These are phyloP conservation scores for Caenorhabditis auriculariae DNA, from an alignment of 2,888 invertebrate genomes.

Conservation along the genomic window DNA sequence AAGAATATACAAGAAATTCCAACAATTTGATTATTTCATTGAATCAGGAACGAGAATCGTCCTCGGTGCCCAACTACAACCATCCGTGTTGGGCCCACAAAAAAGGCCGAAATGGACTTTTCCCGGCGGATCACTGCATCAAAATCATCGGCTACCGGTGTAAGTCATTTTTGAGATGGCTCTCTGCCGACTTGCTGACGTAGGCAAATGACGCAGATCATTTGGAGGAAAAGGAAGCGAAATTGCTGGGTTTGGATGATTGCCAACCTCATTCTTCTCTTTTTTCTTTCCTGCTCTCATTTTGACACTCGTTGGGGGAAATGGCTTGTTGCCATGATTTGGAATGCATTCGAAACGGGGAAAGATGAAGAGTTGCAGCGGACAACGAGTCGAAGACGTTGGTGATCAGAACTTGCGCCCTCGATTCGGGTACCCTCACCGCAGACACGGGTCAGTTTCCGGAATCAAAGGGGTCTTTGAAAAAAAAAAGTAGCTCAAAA, in stretches of 20 bases:
- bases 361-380: slow-evolving; percentile 35
- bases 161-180: too few relatives aligned
- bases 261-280: background rate
- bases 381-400: slow-evolving; percentile 66
- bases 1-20: too few relatives aligned
- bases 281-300: too few relatives aligned
- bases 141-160: slow-evolving; percentile 89
- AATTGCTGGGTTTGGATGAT: background rate
- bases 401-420: slow-evolving; percentile 87
- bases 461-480: too few relatives aligned
- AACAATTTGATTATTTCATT: background rate
- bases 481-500: too few relatives aligned
- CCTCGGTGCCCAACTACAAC: slow-evolving; percentile 70
- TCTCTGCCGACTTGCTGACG: too few relatives aligned
- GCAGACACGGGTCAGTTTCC: slow-evolving; percentile 75
- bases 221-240: too few relatives aligned
- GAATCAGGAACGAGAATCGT: slow-evolving; percentile 28
- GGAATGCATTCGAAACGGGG: background rate
- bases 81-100: slow-evolving; percentile 91
- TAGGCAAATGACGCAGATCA: too few relatives aligned
- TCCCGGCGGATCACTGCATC: slow-evolving; percentile 94
- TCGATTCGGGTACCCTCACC: slow-evolving; percentile 91
- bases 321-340: background rate
- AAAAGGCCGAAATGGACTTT: slow-evolving; percentile 86
- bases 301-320: too few relatives aligned